These are phyloP conservation scores for Procavia capensis DNA, from an alignment of 2,113 vertebrate genomes.

Conservation along the genomic window DNA sequence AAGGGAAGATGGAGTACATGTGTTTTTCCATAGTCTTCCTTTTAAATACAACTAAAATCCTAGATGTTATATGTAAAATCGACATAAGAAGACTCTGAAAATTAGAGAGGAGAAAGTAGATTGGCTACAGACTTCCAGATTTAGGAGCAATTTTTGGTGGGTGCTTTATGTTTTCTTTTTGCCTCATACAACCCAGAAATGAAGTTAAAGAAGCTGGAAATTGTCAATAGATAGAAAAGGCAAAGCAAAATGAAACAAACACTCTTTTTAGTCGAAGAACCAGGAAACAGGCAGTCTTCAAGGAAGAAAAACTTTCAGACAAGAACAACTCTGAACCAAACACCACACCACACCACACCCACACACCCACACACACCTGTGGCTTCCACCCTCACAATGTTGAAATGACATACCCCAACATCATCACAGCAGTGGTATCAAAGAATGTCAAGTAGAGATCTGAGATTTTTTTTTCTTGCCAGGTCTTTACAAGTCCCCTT, in stretches of 20 bases:
- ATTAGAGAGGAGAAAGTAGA: neutral
- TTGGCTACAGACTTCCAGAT: neutral
- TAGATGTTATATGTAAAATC: neutral
- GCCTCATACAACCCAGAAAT: neutral
- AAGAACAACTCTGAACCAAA: neutral
- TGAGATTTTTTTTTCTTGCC: neutral
- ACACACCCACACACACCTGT: no score
- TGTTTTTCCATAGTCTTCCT: neutral
- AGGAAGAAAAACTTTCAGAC: neutral
- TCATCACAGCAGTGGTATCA: neutral
- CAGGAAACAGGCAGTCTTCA: neutral
- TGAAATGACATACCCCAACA: neutral
- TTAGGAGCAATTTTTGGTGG: neutral
- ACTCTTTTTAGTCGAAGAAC: neutral
- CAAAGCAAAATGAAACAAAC: neutral
- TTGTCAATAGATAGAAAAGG: neutral
- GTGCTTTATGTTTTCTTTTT: neutral
- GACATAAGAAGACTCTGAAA: neutral
- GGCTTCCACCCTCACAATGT: neutral
- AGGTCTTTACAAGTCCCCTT: fast-evolving
- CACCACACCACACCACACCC: no score
- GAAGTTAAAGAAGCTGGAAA: neutral
- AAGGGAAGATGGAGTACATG: neutral
- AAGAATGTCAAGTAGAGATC: neutral
- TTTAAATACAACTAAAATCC: neutral